A percentile compares a stretch with the other conserved stretches of the same genome.
Conservation (phyloP, 2,888 invertebrate genomes). For the Agrochola macilenta region DNA sequence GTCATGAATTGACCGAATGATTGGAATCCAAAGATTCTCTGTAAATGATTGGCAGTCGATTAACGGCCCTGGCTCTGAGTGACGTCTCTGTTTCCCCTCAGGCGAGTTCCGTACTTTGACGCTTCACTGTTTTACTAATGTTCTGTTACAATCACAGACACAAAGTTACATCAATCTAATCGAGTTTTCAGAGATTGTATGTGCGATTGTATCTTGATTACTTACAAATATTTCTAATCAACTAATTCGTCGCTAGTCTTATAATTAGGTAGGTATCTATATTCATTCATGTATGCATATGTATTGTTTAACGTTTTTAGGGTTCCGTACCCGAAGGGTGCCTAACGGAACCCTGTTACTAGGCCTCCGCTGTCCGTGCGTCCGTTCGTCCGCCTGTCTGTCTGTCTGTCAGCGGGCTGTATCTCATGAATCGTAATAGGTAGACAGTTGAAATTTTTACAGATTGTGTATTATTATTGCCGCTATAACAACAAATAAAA, state of each 20-base stretch:
- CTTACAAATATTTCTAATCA: neutral
- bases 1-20: conserved; percentile 15
- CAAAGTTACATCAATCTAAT: conserved; percentile 32
- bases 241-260: neutral
- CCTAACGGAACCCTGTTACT: too few relatives aligned
- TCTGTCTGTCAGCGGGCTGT: too few relatives aligned
- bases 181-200: neutral
- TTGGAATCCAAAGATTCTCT: conserved; percentile 42
- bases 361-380: too few relatives aligned
- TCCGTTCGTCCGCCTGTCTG: too few relatives aligned
- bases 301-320: neutral
- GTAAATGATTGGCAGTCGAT: conserved; percentile 53
- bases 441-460: too few relatives aligned
- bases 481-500: too few relatives aligned
- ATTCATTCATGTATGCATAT: neutral
- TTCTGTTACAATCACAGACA: conserved; percentile 24
- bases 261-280: too few relatives aligned
- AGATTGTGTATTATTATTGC: too few relatives aligned
- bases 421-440: too few relatives aligned
- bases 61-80: conserved; percentile 35
- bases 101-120: conserved; percentile 8
- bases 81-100: conserved; percentile 19
- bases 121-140: conserved; percentile 25
- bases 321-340: too few relatives aligned
- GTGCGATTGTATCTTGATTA: neutral